Conservation (phyloP, 2,888 invertebrate species). For the Eulithis prunata region DNA sequence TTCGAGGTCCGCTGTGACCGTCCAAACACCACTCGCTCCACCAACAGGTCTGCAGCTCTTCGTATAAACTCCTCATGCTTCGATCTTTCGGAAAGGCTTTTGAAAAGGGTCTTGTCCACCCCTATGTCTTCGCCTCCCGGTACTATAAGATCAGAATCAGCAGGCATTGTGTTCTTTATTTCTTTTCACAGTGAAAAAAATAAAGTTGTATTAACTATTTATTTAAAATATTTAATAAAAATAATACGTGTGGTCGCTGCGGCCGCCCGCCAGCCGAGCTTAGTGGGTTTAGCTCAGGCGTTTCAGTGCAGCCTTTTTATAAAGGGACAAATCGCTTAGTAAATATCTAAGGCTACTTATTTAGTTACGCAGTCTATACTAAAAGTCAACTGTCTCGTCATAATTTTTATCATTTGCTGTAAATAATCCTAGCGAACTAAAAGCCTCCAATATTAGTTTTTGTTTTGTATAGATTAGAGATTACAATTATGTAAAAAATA, state of each 20-base stretch:
- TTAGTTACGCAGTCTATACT: no score
- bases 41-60: constrained; percentile 87
- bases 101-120: constrained; percentile 69
- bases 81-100: constrained; percentile 86
- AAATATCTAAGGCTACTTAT: no score
- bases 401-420: no score
- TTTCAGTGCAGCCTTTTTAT: constrained; percentile 73
- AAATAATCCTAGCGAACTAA: no score
- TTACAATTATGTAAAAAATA: no score
- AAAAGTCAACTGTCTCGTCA: no score
- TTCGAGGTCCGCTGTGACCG: constrained; percentile 88
- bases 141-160: constrained; percentile 75
- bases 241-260: constrained; percentile 45
- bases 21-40: constrained; percentile 90
- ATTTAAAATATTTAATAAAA: constrained; percentile 30
- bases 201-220: constrained; percentile 55
- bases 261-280: constrained; percentile 67
- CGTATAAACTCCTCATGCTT: constrained; percentile 90
- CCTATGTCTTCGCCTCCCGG: constrained; percentile 62
- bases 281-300: constrained; percentile 68
- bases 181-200: constrained; percentile 49
- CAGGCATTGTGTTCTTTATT: constrained; percentile 67
- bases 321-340: constrained; percentile 74
- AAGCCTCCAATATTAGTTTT: no score
- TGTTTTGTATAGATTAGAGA: no score